Base-by-base conservation (phyloP, 2,113 vertebrate species). In the Cyanoderma ruficeps region DNA sequence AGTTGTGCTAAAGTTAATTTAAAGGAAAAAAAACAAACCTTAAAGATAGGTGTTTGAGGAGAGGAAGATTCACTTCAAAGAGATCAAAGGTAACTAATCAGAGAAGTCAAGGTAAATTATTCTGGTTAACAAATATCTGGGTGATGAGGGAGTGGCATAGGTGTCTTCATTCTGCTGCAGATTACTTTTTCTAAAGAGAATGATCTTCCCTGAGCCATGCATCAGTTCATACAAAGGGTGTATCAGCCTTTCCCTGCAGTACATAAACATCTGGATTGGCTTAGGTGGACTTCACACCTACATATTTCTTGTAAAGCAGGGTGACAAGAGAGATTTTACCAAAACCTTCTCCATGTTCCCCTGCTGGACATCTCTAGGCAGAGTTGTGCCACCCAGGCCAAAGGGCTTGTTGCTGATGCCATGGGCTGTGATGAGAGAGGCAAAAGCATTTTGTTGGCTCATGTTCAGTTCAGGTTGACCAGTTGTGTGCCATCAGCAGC, bases 1-100 rank as follows among this genome's bases (percentile, higher is more conserved):
- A 80, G 75, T 85, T 91, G 31, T 69, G 61, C 37, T 83, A 42
- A 79, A 37, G 65, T 47, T 52, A 52, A 67, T 93, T 79, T 82
- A 39, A 83, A 85, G 71, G 7, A 80, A 71, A 59, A 50, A 50
- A 50, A 50, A 5, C 23, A 22, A n/a, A n/a, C 11, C 60, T 63
- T 76, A 35, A 79, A 53, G 33, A 22, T 50, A 39, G 10, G 10
- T 74, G 9, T 74, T 83, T 69, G 59, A 57, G 35, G 39, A 56
- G 46, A 25, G 14, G 68, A 86, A 22, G 27, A 53, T 60, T 81
- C 50, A 55, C 63, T 84, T 81, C 13, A 13, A 50, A 64, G 88
- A 64, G 33, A 68, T 92, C 21, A 85, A 39, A 79, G 44, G 30
- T 67, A 91, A 63, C 46, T 91, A 30, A 77, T 83, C 44, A 60